Conservation (phyloP, 2,888 invertebrate genomes). For the Sphaeridia pumilis region DNA sequence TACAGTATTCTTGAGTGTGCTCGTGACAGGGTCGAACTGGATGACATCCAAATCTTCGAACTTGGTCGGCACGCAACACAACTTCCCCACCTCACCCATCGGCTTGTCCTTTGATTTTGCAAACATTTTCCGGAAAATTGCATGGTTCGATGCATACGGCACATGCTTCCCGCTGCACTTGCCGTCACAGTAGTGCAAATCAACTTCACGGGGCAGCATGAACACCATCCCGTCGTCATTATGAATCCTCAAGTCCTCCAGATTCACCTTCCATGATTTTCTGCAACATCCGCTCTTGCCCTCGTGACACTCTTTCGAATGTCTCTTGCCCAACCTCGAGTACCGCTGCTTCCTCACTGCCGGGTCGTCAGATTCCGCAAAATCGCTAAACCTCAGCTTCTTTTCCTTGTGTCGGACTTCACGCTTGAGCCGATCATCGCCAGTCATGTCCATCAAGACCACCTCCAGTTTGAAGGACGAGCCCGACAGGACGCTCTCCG, state of each 20-base stretch:
- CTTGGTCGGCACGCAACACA: constrained; percentile 35
- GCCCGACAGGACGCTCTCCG: no score
- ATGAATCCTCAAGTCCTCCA: constrained; percentile 34
- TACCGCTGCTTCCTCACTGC: neutral
- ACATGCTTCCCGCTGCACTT: constrained; percentile 33
- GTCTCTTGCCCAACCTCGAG: constrained; percentile 19
- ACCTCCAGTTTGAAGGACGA: neutral
- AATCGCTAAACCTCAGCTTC: constrained; percentile 3
- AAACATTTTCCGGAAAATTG: constrained; percentile 35
- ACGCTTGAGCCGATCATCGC: neutral
- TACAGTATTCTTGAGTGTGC: constrained; percentile 31
- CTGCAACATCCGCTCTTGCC: constrained; percentile 34
- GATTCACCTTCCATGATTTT: constrained; percentile 30
- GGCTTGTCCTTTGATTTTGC: constrained; percentile 26
- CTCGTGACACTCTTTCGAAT: constrained; percentile 30
- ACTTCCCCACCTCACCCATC: constrained; percentile 17
- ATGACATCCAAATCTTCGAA: constrained; percentile 34
- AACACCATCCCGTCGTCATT: no score
- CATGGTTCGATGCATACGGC: constrained; percentile 33
- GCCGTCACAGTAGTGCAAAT: constrained; percentile 34
- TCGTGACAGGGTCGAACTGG: constrained; percentile 26
- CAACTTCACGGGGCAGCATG: constrained; percentile 33
- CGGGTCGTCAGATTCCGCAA: neutral
- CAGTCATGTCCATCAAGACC: neutral
- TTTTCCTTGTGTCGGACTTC: neutral